Percentiles rank a stretch among this genome's conserved stretches.
These are phyloP conservation scores for Sciurus vulgaris DNA, from an alignment of 2,797 vertebrate genomes.

Conservation along the genomic window DNA sequence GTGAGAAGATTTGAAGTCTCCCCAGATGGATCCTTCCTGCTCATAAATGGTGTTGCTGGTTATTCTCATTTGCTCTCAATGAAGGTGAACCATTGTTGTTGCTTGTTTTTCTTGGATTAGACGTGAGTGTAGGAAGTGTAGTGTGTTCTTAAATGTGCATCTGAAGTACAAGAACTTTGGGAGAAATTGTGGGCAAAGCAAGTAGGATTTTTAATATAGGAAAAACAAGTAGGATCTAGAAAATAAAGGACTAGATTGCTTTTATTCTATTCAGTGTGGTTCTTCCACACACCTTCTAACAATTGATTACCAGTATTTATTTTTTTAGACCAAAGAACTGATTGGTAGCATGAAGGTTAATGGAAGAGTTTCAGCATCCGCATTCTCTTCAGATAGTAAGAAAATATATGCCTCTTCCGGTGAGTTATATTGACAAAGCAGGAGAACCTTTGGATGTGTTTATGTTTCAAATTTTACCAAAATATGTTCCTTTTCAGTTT, in stretches of 20 bases:
- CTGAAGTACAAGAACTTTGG: background rate
- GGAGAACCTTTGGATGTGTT: constrained; percentile 23
- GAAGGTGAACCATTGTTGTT: constrained; percentile 89
- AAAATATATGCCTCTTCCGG: constrained; percentile 93
- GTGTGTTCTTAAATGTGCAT: background rate
- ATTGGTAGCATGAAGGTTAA: constrained; percentile 95
- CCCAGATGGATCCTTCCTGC: constrained; percentile 93
- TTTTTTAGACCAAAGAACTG: constrained; percentile 93
- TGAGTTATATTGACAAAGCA: constrained; percentile 83
- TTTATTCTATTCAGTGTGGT: background rate
- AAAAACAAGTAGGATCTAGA: background rate
- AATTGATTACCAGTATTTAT: constrained; percentile 46
- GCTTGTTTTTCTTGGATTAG: background rate
- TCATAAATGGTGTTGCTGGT: constrained; percentile 92
- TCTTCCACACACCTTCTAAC: background rate
- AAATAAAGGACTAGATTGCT: background rate
- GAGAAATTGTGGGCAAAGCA: background rate
- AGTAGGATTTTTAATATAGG: background rate
- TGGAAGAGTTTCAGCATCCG: constrained; percentile 89
- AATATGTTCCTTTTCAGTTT: constrained; percentile 47
- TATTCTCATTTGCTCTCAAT: constrained; percentile 94
- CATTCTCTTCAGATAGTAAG: constrained; percentile 92
- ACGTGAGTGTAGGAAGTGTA: background rate
- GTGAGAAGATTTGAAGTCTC: constrained; percentile 94
- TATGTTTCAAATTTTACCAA: constrained; percentile 29